Percentiles rank a stretch among this genome's conserved stretches.
Evolutionary conservation across 2,797 vertebrate genomes (phyloP).

Genomic region (Myotis planiceps): DNA sequence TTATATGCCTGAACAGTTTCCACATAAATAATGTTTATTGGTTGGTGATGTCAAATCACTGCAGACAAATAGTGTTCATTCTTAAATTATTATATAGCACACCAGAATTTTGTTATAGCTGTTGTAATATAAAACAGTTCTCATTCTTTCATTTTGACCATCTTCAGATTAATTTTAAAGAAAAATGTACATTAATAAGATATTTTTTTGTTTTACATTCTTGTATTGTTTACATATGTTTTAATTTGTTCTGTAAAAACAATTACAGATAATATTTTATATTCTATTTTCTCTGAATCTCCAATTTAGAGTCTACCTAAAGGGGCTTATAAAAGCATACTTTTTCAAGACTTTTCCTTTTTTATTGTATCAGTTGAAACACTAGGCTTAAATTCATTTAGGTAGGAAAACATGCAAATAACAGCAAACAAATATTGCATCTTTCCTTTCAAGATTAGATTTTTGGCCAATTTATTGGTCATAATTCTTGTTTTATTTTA

Average conservation of each 20-base stretch:
- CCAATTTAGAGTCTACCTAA: background rate
- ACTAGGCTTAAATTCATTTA: background rate
- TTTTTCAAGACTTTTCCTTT: background rate
- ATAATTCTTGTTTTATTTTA: background rate
- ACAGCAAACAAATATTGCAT: background rate
- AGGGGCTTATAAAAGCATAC: background rate
- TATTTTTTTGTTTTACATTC: background rate
- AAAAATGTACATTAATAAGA: background rate
- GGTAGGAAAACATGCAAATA: background rate
- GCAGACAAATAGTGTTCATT: background rate
- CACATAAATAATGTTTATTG: background rate
- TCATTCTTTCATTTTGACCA: background rate
- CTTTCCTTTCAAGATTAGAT: background rate
- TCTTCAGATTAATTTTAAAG: background rate
- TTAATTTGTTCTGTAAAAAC: background rate
- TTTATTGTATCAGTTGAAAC: background rate
- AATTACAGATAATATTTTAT: background rate
- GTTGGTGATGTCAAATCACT: background rate
- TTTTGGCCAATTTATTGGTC: background rate
- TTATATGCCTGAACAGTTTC: background rate
- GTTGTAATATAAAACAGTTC: background rate
- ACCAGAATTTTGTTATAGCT: background rate
- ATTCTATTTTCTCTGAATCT: background rate
- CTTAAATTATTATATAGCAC: background rate
- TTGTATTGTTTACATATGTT: background rate